phyloP scores from a whole-genome alignment of 1,140 invertebrate species.

The Leptonema lineaticorne region DNA sequence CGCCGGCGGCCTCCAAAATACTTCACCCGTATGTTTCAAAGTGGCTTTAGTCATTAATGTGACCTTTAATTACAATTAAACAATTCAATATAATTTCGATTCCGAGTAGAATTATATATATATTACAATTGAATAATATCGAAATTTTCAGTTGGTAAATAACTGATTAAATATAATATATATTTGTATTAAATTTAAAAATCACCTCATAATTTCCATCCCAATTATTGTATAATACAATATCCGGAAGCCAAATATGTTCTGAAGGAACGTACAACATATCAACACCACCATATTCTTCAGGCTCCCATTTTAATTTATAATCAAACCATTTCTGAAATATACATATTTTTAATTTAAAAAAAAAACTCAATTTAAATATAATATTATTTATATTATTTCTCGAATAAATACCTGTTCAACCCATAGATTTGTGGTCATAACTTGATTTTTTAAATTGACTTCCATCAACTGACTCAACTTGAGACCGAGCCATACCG shows the following conservation, averaged over 20 bases:
- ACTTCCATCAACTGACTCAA: slow-evolving; percentile 96
- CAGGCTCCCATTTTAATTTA: slow-evolving; percentile 89
- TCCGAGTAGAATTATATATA: too few relatives aligned
- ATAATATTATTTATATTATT: background rate
- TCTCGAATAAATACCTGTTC: slow-evolving; percentile 68
- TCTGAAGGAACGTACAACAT: slow-evolving; percentile 90
- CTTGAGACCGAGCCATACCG: slow-evolving; percentile 88
- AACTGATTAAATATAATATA: too few relatives aligned
- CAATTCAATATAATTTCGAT: too few relatives aligned
- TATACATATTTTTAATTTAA: slow-evolving; percentile 3
- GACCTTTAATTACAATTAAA: slow-evolving; percentile 57
- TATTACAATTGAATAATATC: too few relatives aligned
- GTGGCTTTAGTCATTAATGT: slow-evolving; percentile 97
- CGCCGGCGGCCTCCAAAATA: slow-evolving; percentile 96
- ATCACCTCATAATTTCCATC: slow-evolving; percentile 92
- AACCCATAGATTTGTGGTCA: slow-evolving; percentile 95
- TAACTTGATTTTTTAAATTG: slow-evolving; percentile 91
- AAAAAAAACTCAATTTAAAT: background rate
- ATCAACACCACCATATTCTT: slow-evolving; percentile 90
- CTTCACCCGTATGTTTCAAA: slow-evolving; percentile 84
- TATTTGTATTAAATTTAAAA: too few relatives aligned
- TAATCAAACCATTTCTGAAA: slow-evolving; percentile 92
- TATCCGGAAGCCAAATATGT: slow-evolving; percentile 90
- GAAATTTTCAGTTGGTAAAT: too few relatives aligned
- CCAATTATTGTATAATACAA: slow-evolving; percentile 87